Base-by-base conservation (phyloP, 1,140 invertebrate genomes). In the Alviniconcha marisindica region DNA sequence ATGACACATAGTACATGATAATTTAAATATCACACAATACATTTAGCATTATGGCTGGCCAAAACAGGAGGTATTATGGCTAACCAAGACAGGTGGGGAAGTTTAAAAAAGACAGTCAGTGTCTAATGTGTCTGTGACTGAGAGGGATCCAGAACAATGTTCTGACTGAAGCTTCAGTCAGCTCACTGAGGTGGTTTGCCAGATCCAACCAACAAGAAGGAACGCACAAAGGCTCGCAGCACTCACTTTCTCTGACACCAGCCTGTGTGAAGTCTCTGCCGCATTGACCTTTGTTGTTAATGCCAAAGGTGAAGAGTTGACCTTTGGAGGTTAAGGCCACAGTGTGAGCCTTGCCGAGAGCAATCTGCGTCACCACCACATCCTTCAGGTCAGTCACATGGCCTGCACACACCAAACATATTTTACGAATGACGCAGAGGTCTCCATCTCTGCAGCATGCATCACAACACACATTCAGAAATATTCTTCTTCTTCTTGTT, bases 241-340 rank as follows among this genome's bases (percentile, higher is more conserved):
- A 31, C 91, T 92, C 84, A 93, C 94, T 94, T 92, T 97, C 96
- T 94, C 95, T 95, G 21, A 94, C 92, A 87, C 95, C 95, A 24
- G 95, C 94, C 48, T 90, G 85, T 80, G 74, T 63, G 92, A 96
- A 97, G 89, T 97, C 97, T 89, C 98, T 93, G 44, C 98, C 98
- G 94, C 98, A 99, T 91, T 99, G 98, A 15, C 98, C 98, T 91
- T 98, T 98, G 91, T 99, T 99, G 92, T 99, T 99, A 79, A 99
- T 96, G 0, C 98, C 98, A 94, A 99, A 99, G 0, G 98, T 98
- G 92, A 96, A 99, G 0, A 99, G 95, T 87, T 97, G 96, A 0
- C 98, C 98, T 91, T 97, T 97, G 87, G 95, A 96, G 36, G 96
- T 98, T 12, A 99, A 93, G 0, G 95, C 96, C 1, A 98, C 96